Evolutionary conservation across 2,797 vertebrate species (phyloP), one percentile per base, ranked within the genome.

Genomic region (Lophius americanus): DNA sequence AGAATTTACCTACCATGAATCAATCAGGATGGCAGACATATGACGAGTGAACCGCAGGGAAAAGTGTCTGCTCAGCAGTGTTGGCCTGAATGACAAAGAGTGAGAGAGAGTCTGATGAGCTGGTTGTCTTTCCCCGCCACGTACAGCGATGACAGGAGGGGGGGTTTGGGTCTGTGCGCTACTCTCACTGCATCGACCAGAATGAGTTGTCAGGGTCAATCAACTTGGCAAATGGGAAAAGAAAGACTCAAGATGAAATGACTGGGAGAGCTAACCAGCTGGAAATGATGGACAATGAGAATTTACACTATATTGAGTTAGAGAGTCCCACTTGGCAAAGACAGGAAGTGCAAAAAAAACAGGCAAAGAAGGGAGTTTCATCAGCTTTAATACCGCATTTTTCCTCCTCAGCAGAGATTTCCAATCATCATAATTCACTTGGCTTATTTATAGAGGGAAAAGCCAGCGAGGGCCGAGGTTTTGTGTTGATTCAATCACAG

Each of bases 191-290:
- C 68, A 62, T 74, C 72, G 68, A 70, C 69, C 36, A 60, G 75
- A 88, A 75, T 77, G 81, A 90, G 83, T 88, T 80, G 84, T 90
- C 84, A 66, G 71, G 82, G 84, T 81, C 78, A 82, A 86, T 89
- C 85, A 82, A 79, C 82, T 79, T 84, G 68, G 79, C 83, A 86
- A 90, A 88, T 85, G 62, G 75, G 67, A 79, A 72, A 76, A 67
- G 85, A 85, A 88, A 74, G 88, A 82, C 71, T 76, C 67, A 73
- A 77, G 75, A 75, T 48, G 32, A 73, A 70, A 75, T 58, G 73
- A 78, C 39, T 74, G 69, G 66, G 71, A 38, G 60, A 71, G 53
- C 73, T 85, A 88, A 88, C 83, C 81, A 76, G 62, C 79, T 82
- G 72, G 81, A 90, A 88, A 88, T 79, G 77, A 90, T 81, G 62